phyloP scores from a whole-genome alignment of 2,113 vertebrate genomes.

The Gobio gobio region DNA sequence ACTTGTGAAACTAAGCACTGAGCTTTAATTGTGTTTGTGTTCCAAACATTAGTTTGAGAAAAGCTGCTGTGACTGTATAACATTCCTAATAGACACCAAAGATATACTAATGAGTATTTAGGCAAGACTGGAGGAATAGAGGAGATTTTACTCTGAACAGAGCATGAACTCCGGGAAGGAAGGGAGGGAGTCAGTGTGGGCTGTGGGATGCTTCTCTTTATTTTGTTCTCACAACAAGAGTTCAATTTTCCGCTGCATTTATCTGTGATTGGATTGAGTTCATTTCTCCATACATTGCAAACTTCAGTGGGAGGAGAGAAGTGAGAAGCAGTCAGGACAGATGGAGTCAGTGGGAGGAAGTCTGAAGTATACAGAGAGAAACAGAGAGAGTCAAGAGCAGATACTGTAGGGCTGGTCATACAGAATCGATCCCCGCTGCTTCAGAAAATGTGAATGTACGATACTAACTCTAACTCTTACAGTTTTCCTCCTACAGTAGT shows the following conservation, averaged over 20 bases:
- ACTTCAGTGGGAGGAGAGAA: not conserved
- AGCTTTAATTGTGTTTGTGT: not conserved
- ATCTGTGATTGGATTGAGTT: constrained; percentile 65
- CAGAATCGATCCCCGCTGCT: constrained; percentile 66
- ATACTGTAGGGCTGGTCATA: constrained; percentile 57
- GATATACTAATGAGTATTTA: not conserved
- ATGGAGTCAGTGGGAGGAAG: not conserved
- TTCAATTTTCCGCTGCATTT: constrained; percentile 61
- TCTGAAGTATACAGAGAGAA: not conserved
- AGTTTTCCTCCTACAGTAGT: not conserved
- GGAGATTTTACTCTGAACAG: not conserved
- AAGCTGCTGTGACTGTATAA: not conserved
- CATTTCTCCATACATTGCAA: constrained; percentile 57
- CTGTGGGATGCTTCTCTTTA: constrained; percentile 45
- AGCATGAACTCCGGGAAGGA: not conserved
- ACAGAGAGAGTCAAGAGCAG: constrained; percentile 1
- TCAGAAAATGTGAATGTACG: constrained; percentile 55
- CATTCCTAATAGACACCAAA: not conserved
- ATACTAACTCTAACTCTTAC: not conserved
- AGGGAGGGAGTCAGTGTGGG: not conserved
- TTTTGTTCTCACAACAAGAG: constrained; percentile 57
- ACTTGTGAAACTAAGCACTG: not conserved
- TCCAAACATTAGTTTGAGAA: not conserved
- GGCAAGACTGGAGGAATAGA: not conserved
- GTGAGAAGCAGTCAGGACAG: not conserved